Conservation (phyloP, 1,140 invertebrate genomes). For the Uloborus diversus region DNA sequence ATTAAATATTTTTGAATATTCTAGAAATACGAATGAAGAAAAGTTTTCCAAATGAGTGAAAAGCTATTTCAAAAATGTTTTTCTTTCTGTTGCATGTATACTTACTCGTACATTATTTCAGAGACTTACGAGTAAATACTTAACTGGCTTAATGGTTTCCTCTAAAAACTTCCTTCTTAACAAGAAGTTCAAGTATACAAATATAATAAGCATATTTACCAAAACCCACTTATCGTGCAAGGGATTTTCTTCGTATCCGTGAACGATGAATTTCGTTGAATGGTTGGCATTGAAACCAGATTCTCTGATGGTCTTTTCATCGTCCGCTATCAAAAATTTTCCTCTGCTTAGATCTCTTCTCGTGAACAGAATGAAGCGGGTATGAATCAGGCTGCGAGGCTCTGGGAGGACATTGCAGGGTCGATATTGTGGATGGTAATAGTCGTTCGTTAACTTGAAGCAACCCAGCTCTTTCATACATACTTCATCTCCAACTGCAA, state of each 20-base stretch:
- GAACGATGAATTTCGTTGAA: constrained; percentile 62
- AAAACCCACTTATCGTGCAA: constrained; percentile 73
- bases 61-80: too few relatives aligned
- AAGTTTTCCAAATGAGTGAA: too few relatives aligned
- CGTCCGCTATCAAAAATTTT: constrained; percentile 13
- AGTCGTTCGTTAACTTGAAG: constrained; percentile 46
- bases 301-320: constrained; percentile 12
- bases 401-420: constrained; percentile 50
- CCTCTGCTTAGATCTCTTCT: constrained; percentile 69
- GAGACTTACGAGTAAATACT: too few relatives aligned
- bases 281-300: constrained; percentile 46
- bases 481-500: constrained; percentile 47
- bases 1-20: too few relatives aligned
- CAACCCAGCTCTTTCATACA: constrained; percentile 58
- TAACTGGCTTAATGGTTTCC: too few relatives aligned
- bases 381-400: constrained; percentile 81
- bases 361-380: constrained; percentile 80
- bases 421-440: constrained; percentile 55
- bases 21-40: too few relatives aligned
- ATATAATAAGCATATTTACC: too few relatives aligned
- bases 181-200: too few relatives aligned
- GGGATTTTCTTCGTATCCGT: constrained; percentile 76
- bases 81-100: too few relatives aligned
- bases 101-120: too few relatives aligned
- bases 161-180: too few relatives aligned